Evolutionary conservation across 30 jellyfish, hydroid and myxozoan genomes (phyloP), one percentile per base, ranked within the genome.

Genomic region (Morbakka virulenta): DNA sequence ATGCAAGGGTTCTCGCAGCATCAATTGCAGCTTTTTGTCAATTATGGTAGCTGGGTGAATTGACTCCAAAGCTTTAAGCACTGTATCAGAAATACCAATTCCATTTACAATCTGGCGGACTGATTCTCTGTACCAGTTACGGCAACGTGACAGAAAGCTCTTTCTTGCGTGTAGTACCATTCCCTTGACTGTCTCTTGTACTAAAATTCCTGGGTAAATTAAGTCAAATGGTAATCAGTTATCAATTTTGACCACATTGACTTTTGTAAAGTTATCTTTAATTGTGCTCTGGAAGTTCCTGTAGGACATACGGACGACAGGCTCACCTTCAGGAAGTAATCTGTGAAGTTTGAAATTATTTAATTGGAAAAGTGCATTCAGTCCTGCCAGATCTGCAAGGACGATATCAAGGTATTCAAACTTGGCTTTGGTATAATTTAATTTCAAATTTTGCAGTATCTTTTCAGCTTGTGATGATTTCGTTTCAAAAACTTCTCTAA

Each of bases 181-280:
- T 52, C 52, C 85, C 52, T 73, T 52, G 12, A 29, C 3, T 9
- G 76, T 28, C 52, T 52, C 76, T 3, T 63, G 25, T 20, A 62
- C 85, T 74, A 73, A 48, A 0, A 34, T 34, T 48, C 79, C 85
- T 48, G 85, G 85, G 52, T 73, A 49, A 63, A 73, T 74, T 52
- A 34, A 9, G 11, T 73, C 76, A 1, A 52, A 61, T 25, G 85
- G 85, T 2, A 49, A n/a, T 74, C 28, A 50, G 29, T 48, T 50
- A 3, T 61, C 17, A 11, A 48, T 0, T 36, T 73, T 62, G 22
- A 48, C 32, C 36, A 27, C 77, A 1, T 73, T 26, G 23, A 73
- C 53, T 11, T 49, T 25, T 25, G 52, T 26, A 20, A 73, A 52
- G 23, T 28, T 33, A 27, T 72, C 20, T 4, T 12, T 50, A 49